Conservation (phyloP, 2,888 invertebrate species). For the Chesias legatella region DNA sequence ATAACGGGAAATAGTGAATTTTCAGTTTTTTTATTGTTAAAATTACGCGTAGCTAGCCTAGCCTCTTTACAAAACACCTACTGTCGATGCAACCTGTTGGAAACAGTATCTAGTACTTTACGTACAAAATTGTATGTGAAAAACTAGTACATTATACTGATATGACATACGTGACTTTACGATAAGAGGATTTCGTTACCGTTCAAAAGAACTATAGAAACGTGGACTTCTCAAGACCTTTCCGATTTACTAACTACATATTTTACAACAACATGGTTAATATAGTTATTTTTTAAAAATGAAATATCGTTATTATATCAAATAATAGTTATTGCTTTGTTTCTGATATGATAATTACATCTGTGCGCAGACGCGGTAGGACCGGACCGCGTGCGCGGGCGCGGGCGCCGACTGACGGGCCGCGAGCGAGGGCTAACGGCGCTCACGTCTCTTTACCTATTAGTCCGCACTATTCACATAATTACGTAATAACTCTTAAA, state of each 20-base stretch:
- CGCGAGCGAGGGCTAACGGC: slow-evolving; percentile 1
- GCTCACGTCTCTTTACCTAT: slow-evolving; percentile 33
- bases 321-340: slow-evolving; percentile 79
- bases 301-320: slow-evolving; percentile 69
- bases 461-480: slow-evolving; percentile 55
- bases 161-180: slow-evolving; percentile 69
- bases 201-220: slow-evolving; percentile 77
- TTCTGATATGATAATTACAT: slow-evolving; percentile 75
- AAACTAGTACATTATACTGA: slow-evolving; percentile 60
- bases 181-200: slow-evolving; percentile 53
- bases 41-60: slow-evolving; percentile 26
- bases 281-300: slow-evolving; percentile 71
- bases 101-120: slow-evolving; percentile 28
- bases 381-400: slow-evolving; percentile 4
- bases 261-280: slow-evolving; percentile 77
- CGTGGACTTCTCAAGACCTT: slow-evolving; percentile 74
- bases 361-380: slow-evolving; percentile 46
- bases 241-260: slow-evolving; percentile 76
- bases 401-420: slow-evolving; percentile 12
- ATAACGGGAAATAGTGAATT: slow-evolving; percentile 20
- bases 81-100: slow-evolving; percentile 36
- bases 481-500: slow-evolving; percentile 76
- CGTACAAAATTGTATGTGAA: slow-evolving; percentile 48
- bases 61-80: slow-evolving; percentile 25
- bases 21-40: slow-evolving; percentile 16